phyloP scores from a whole-genome alignment of 2,113 vertebrate genomes.

The Diadophis punctatus region DNA sequence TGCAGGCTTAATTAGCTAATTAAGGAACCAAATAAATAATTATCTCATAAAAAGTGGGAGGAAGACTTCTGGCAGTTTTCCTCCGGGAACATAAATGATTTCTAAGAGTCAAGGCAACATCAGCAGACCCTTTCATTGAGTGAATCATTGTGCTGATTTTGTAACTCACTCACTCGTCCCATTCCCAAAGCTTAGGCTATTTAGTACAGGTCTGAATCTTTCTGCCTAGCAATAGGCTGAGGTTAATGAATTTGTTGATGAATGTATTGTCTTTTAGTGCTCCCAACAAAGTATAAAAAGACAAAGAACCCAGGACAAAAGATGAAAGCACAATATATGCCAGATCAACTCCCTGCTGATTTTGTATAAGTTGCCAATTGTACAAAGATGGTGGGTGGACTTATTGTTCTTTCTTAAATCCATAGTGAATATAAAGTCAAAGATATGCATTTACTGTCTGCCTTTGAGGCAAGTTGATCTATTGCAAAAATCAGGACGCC shows the following conservation, averaged over 20 bases:
- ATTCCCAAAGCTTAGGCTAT: neutral
- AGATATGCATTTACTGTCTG: neutral
- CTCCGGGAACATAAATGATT: neutral
- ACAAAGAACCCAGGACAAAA: neutral
- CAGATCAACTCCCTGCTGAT: neutral
- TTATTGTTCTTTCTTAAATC: neutral
- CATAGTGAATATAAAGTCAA: neutral
- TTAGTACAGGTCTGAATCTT: neutral
- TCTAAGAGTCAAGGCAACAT: neutral
- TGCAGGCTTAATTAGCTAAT: conserved; percentile 25
- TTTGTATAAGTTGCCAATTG: neutral
- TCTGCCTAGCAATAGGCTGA: neutral
- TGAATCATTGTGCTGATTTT: neutral
- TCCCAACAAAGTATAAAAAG: neutral
- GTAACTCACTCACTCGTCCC: too few relatives aligned
- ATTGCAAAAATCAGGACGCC: neutral
- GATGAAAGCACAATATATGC: neutral
- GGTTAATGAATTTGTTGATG: neutral
- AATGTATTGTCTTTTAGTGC: neutral
- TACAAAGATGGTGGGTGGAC: neutral
- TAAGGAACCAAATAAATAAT: conserved; percentile 28
- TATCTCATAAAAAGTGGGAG: conserved; percentile 2
- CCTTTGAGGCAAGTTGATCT: neutral
- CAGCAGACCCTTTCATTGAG: neutral
- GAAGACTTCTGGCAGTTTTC: neutral